phyloP scores from a whole-genome alignment of 2,113 vertebrate species.

The Paratilapia polleni region DNA sequence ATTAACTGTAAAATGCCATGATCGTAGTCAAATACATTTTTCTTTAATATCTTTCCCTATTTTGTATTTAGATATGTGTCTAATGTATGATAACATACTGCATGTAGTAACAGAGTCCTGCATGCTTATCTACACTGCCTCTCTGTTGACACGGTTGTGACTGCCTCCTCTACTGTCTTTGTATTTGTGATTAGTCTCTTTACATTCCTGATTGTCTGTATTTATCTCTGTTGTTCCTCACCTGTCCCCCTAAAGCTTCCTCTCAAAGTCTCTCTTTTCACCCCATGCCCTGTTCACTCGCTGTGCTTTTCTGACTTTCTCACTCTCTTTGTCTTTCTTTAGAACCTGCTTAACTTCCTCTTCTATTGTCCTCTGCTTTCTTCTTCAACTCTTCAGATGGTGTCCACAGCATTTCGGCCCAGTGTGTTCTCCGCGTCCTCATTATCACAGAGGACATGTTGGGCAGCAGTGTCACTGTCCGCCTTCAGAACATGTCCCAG shows the following conservation, averaged over 20 bases:
- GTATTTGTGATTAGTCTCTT: background rate
- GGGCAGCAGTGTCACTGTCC: slow-evolving; percentile 95
- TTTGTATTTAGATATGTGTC: background rate
- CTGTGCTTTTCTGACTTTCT: background rate
- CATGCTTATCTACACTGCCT: background rate
- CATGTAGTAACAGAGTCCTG: background rate
- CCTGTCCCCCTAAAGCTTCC: background rate
- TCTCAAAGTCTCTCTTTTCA: background rate
- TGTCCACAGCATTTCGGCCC: slow-evolving; percentile 92
- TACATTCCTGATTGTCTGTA: background rate
- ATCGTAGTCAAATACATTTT: background rate
- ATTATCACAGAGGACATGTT: slow-evolving; percentile 98
- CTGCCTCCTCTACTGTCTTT: background rate
- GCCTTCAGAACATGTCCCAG: slow-evolving; percentile 99
- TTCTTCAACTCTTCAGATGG: slow-evolving; percentile 83
- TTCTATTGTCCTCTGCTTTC: background rate
- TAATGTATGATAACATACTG: background rate
- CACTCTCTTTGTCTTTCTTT: background rate
- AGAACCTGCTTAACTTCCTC: background rate
- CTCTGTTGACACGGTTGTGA: background rate
- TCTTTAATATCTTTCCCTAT: background rate
- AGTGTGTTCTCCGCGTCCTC: slow-evolving; percentile 92
- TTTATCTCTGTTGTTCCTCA: background rate
- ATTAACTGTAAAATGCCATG: background rate
- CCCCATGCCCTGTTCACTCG: background rate